phyloP scores from a whole-genome alignment of 2,888 invertebrate species.

The Spilosoma lubricipeda region DNA sequence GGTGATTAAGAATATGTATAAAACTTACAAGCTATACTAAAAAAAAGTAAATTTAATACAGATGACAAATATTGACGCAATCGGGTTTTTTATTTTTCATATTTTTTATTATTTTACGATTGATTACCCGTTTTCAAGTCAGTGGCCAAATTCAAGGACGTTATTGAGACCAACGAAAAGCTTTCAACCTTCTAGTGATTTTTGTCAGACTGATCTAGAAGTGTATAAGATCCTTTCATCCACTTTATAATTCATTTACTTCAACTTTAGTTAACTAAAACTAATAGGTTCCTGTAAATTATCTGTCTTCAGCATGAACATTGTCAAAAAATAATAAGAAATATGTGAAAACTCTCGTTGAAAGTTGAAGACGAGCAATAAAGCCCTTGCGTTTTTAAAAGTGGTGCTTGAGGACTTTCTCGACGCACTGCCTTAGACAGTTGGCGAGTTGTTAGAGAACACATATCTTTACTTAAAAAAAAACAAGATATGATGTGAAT shows the following conservation, averaged over 20 bases:
- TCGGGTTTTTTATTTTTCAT: too few relatives aligned
- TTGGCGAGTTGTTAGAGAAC: constrained; percentile 29
- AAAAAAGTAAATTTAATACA: too few relatives aligned
- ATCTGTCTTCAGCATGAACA: constrained; percentile 1
- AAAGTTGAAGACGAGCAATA: constrained; percentile 39
- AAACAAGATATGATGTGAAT: constrained; percentile 5
- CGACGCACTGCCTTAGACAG: constrained; percentile 39
- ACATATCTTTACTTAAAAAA: constrained; percentile 18
- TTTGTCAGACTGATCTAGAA: neutral
- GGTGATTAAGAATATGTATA: too few relatives aligned
- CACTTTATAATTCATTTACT: neutral
- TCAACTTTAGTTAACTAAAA: neutral
- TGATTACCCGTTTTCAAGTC: neutral
- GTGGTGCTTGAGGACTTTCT: constrained; percentile 40
- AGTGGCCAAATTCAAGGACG: neutral
- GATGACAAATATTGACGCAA: too few relatives aligned
- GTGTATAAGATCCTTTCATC: neutral
- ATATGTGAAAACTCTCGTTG: constrained; percentile 36
- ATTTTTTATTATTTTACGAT: too few relatives aligned
- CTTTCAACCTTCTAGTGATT: constrained; percentile 67
- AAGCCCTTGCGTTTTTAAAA: constrained; percentile 39
- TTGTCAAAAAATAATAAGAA: constrained; percentile 28
- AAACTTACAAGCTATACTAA: too few relatives aligned
- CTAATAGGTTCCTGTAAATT: neutral
- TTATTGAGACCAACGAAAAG: neutral